These are phyloP conservation scores for Cnemophilus loriae DNA, from an alignment of 2,113 vertebrate genomes.

Conservation along the genomic window DNA sequence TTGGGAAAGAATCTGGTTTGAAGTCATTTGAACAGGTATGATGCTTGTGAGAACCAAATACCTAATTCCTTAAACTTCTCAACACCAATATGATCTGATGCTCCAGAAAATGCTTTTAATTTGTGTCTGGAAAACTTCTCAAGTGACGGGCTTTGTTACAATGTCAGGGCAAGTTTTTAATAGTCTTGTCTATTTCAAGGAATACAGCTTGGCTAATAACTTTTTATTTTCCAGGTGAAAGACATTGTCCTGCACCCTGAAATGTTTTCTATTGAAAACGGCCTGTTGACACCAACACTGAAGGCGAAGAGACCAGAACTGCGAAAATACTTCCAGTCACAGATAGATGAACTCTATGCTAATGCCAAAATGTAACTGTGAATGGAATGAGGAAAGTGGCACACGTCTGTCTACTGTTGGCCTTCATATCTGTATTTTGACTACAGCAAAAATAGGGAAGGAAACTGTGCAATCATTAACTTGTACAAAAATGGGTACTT, in stretches of 20 bases:
- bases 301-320: conserved; percentile 90
- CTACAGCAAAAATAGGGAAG: conserved; percentile 65
- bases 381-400: background rate
- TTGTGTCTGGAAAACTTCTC: background rate
- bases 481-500: conserved; percentile 62
- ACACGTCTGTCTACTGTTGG: conserved; percentile 35
- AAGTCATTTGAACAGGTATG: conserved; percentile 96
- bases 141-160: background rate
- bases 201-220: background rate
- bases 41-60: background rate
- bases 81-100: background rate
- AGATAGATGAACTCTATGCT: conserved; percentile 89
- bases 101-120: background rate
- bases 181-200: background rate
- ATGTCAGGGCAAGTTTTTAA: background rate
- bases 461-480: conserved; percentile 60
- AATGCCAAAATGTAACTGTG: conserved; percentile 82
- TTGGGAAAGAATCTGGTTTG: conserved; percentile 88
- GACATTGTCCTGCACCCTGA: conserved; percentile 81
- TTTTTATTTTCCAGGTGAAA: conserved; percentile 78
- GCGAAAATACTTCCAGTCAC: conserved; percentile 79
- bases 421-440: conserved; percentile 60
- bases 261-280: conserved; percentile 90
- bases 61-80: background rate
- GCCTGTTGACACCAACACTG: conserved; percentile 92